Evolutionary conservation across 2,888 invertebrate genomes (phyloP), one percentile per base, ranked within the genome.

Genomic region (Pseudococcus jackbeardsleyi): DNA sequence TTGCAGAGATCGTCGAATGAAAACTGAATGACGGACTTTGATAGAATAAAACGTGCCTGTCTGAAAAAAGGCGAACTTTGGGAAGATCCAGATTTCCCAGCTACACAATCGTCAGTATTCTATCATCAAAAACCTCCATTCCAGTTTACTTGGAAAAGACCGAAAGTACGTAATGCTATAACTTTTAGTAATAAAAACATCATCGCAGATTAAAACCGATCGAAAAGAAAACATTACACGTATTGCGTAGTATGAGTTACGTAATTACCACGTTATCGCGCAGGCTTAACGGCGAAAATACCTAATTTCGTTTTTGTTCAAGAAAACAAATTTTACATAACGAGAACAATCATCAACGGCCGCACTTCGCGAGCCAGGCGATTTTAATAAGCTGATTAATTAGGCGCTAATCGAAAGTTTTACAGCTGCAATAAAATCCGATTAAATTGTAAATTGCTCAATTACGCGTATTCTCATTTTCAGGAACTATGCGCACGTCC

Each of bases 101-200:
- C 97, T 4, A 95, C 95, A 11, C 97, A 97, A 92, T 93, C 95
- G 7, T 97, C 97, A 1, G 96, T 97, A 9, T 98, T 97, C 92
- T 97, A 98, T 91, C 96, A 97, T 92, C 97, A 97, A 92, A 97
- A 96, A 17, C 97, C 97, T n/a, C 96, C 97, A 0, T 97, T 97
- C 92, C 95, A 96, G 91, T 98, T 98, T 91, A 95, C 95, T 89
- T 98, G 98, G 97, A 97, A 96, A 91, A 93, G 98, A 90, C 95
- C 96, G 2, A 95, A 95, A 94, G 96, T 96, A 93, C 54, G 50
- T 50, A 15, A 5, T 50, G 50, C 4, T 50, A 15, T 50, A 11
- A 50, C 50, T 50, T 9, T 42, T 42, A 0, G 48, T 50, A 50
- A 50, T 50, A 4, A 12, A 50, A 50, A 42, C 42, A 42, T 42